Evolutionary conservation across 2,113 vertebrate genomes (phyloP), one percentile per base, ranked within the genome.

Genomic region (Penelope pileata): DNA sequence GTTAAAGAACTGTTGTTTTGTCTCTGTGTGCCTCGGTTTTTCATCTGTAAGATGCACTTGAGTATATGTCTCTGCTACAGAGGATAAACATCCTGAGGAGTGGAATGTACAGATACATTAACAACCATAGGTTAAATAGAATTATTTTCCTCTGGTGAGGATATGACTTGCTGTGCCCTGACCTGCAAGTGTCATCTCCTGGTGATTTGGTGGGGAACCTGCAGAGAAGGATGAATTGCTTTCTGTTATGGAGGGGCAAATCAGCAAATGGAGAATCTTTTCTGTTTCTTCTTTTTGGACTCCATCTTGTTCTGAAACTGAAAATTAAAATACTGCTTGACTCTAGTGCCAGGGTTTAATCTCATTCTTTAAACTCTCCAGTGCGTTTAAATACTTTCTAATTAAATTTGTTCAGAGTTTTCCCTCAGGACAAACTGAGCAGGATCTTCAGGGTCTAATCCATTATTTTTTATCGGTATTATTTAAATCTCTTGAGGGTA

Each of bases 381-480:
- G 16, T 90, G 74, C 54, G 81, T 90, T 95, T 79, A 72, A 60
- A 83, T 74, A 82, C 12, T 92, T 96, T 86, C 58, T 86, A 70
- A 94, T 90, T 70, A 83, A 94, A 91, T 83, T 63, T 88, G 12
- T 84, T 90, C 48, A 38, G 43, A 78, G 53, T 86, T 95, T 96
- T 82, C n/a, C 62, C 53, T 83, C 16, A 27, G 79, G 76, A 76
- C 51, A 96, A 87, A 74, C 32, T 66, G 40, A 83, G 56, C 76
- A 84, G 72, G 45, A 64, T 94, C 66, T 91, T 93, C 75, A 82
- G 56, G 23, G 23, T 82, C 80, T 86, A 86, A 89, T 86, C 48
- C 34, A 34, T 87, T 86, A 54, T 81, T 79, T 95, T 86, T 38
- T 66, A 42, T n/a, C 88, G 76, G 36, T 94, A 67, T 47, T 78